phyloP scores from a whole-genome alignment of 2,113 vertebrate genomes.

The Rissa tridactyla region DNA sequence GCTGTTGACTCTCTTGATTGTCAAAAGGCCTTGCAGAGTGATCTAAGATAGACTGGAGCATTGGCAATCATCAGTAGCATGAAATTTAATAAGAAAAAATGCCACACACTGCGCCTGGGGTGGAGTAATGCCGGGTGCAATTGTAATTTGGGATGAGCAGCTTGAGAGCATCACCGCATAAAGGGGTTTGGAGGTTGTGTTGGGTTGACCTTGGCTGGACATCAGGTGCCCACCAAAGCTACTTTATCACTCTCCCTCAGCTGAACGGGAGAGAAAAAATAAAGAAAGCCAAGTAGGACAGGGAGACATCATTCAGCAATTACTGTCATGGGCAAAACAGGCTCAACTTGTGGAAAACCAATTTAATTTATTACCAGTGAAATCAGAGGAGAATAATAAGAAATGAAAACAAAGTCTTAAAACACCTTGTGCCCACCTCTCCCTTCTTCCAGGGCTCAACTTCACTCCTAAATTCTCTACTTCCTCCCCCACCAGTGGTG shows the following conservation, averaged over 20 bases:
- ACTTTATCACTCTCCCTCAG: not conserved
- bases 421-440: not conserved
- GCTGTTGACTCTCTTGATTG: not conserved
- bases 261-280: not conserved
- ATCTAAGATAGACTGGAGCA: not conserved
- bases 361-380: not conserved
- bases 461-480: not conserved
- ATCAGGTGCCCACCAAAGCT: not conserved
- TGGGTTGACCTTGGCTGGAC: not conserved
- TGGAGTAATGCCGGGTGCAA: accelerated
- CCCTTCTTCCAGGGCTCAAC: not conserved
- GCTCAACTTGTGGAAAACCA: not conserved
- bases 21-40: not conserved
- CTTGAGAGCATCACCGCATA: not conserved
- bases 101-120: not conserved
- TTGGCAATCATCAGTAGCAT: not conserved
- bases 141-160: not conserved
- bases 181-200: not conserved
- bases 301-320: not conserved
- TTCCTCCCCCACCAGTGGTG: not conserved
- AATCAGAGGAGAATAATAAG: not conserved
- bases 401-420: not conserved
- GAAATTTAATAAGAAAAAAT: too few relatives aligned
- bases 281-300: not conserved
- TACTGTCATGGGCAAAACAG: not conserved